phyloP scores from a whole-genome alignment of 2,888 invertebrate genomes.

The Sisyra nigra region DNA sequence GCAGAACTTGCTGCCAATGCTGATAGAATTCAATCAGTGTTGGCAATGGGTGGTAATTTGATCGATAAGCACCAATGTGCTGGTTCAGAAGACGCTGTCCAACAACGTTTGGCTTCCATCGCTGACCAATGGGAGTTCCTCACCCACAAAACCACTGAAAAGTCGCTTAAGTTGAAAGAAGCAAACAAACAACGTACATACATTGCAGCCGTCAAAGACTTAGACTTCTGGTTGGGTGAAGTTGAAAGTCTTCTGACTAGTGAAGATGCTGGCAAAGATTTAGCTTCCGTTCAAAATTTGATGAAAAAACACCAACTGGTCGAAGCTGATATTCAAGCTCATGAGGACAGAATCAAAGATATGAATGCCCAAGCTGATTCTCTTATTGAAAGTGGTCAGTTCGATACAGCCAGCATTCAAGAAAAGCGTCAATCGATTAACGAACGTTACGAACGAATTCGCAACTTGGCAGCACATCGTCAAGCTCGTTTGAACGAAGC shows the following conservation, averaged over 20 bases:
- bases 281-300: conserved; percentile 95
- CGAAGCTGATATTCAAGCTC: conserved; percentile 94
- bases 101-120: conserved; percentile 76
- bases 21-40: conserved; percentile 88
- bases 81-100: conserved; percentile 95
- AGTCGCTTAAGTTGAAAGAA: conserved; percentile 94
- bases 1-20: conserved; percentile 98
- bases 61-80: conserved; percentile 94
- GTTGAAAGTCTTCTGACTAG: conserved; percentile 89
- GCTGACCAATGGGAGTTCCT: conserved; percentile 98
- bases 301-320: conserved; percentile 98
- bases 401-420: conserved; percentile 91
- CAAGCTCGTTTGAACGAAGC: conserved; percentile 90
- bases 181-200: conserved; percentile 98
- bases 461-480: conserved; percentile 80
- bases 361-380: conserved; percentile 96
- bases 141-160: conserved; percentile 95
- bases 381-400: conserved; percentile 89
- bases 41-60: conserved; percentile 87
- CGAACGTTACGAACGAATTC: conserved; percentile 88
- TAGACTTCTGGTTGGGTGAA: conserved; percentile 99
- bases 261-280: conserved; percentile 95
- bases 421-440: conserved; percentile 92
- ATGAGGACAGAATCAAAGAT: conserved; percentile 86
- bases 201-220: conserved; percentile 98